Base-by-base conservation (phyloP, 2,797 vertebrate genomes). In the Remorina albescens region DNA sequence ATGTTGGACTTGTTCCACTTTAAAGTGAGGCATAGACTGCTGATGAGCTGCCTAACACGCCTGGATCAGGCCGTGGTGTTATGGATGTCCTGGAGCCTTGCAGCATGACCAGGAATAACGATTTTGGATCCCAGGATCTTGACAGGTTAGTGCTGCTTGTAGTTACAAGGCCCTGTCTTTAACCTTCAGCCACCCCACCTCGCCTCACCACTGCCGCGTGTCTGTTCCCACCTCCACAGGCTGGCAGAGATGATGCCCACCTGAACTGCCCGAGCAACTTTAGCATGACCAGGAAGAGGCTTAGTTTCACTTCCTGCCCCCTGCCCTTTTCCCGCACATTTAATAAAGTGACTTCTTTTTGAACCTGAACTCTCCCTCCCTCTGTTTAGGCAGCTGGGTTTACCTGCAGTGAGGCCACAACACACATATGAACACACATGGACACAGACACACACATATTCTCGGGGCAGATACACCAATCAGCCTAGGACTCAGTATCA, bases 401-500 rank as follows among this genome's bases (percentile, higher is more conserved):
- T 73, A 72, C 75, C 57, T 81, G 19, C 46, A 66, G 62, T 8
- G 28, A 55, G 58, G 55, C 61, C 8, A 5, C 67, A 54, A 60
- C 0, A 62, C 83, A 71, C 82, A 68, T 44, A 34, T 46, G 2
- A 8, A 23, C 4, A 23, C 51, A 56, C 68, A 49, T 16, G 39
- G 13, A 70, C 46, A 67, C 28, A 46, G 9, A 57, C 10, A 59
- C 59, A 50, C 69, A 59, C 54, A 56, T 1, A 49, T 71, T 76
- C 46, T 47, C 15, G 1, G 64, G 47, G 76, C 63, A 86, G 80
- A 90, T 68, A 67, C 80, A 82, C 81, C 84, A 90, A 89, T 88
- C 86, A 86, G 80, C 81, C 86, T 67, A 42, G 74, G 69, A 88
- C 83, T 87, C 85, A 79, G 78, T 89, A 90, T 90, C 89, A 82